Conservation (phyloP, 2,113 vertebrate species). For the Apeltes quadracus region DNA sequence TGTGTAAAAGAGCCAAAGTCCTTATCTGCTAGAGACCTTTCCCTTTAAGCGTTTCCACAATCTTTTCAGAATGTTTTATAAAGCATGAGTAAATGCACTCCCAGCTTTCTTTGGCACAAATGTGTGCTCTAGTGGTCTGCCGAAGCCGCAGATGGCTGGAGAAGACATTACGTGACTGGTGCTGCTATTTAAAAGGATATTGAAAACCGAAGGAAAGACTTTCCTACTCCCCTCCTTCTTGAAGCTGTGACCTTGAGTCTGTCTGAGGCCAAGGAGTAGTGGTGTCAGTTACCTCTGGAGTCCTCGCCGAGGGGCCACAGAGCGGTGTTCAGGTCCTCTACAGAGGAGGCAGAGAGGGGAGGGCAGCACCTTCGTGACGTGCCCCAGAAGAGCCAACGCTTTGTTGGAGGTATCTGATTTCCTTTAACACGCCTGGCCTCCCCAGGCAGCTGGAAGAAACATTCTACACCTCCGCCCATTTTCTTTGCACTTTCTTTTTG, state of each 20-base stretch:
- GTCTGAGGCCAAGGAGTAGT: conserved; percentile 39
- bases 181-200: conserved; percentile 61
- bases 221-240: conserved; percentile 47
- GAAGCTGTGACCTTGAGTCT: conserved; percentile 68
- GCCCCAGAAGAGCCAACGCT: conserved; percentile 41
- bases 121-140: conserved; percentile 28
- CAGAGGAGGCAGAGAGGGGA: conserved; percentile 31
- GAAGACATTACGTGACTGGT: conserved; percentile 64
- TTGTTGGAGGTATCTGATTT: conserved; percentile 67
- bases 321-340: conserved; percentile 35
- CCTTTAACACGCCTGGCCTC: conserved; percentile 40
- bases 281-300: conserved; percentile 63
- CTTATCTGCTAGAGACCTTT: not conserved
- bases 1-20: not conserved
- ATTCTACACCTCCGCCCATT: conserved; percentile 28
- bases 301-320: conserved; percentile 39
- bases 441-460: conserved; percentile 49
- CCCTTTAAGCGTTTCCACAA: conserved; percentile 4
- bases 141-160: conserved; percentile 61
- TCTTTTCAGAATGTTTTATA: not conserved
- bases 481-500: conserved; percentile 32
- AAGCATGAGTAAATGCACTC: conserved; percentile 22
- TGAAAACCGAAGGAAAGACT: conserved; percentile 66
- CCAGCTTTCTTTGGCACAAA: conserved; percentile 18
- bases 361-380: conserved; percentile 46